These are phyloP conservation scores for Molorchus minor DNA, from an alignment of 2,888 invertebrate species.

Conservation along the genomic window DNA sequence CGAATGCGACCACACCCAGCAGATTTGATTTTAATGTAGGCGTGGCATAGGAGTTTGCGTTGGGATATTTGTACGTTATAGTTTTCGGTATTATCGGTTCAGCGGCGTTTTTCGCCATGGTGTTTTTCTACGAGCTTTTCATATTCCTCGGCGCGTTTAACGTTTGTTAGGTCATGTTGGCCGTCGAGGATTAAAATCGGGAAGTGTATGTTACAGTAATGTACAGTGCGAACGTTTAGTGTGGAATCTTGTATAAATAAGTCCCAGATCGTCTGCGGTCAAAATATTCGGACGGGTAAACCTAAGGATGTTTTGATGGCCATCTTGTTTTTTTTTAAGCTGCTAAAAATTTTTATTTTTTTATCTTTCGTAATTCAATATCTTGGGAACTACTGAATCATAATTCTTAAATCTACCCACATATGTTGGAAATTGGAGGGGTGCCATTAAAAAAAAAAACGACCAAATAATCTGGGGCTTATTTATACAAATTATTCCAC, in stretches of 20 bases:
- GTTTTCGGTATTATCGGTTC: conserved; percentile 42
- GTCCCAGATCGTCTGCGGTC: too few species aligned
- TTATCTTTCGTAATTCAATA: background rate
- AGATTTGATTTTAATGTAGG: conserved; percentile 61
- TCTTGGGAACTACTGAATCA: background rate
- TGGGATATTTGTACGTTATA: conserved; percentile 41
- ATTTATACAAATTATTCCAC: too few species aligned
- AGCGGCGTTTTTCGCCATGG: conserved; percentile 35
- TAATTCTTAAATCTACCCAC: too few species aligned
- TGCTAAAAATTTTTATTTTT: too few species aligned
- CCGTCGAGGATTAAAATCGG: too few species aligned
- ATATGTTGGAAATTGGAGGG: too few species aligned
- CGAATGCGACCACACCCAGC: conserved; percentile 64
- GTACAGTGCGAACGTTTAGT: background rate
- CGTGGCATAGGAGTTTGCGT: conserved; percentile 43
- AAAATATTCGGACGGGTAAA: too few species aligned
- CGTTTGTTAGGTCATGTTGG: conserved; percentile 38
- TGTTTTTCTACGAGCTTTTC: conserved; percentile 43
- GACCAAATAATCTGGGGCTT: too few species aligned
- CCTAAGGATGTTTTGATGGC: too few species aligned
- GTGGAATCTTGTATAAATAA: too few species aligned
- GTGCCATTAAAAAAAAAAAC: too few species aligned
- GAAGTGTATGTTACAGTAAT: background rate
- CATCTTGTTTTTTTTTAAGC: too few species aligned
- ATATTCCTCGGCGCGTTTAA: conserved; percentile 43